Evolutionary conservation across 2,797 vertebrate species (phyloP).

Genomic region (Helostoma temminkii): DNA sequence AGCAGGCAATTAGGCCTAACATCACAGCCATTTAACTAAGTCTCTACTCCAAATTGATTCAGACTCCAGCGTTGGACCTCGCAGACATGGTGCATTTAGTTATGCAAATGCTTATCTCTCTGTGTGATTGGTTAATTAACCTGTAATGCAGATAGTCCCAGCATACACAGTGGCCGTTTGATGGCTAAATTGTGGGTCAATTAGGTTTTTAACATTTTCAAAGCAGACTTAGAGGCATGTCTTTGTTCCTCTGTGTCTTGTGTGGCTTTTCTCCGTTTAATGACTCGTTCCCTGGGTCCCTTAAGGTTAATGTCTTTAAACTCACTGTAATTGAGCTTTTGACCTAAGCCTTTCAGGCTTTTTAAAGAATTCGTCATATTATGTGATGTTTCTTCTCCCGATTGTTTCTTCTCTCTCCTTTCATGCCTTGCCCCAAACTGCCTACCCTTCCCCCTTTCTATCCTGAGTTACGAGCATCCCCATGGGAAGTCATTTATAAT

Average conservation of each 20-base stretch:
- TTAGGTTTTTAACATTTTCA: conserved; percentile 84
- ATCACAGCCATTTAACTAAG: conserved; percentile 84
- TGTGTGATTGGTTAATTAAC: conserved; percentile 88
- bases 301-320: conserved; percentile 84
- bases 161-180: conserved; percentile 77
- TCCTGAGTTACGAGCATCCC: conserved; percentile 73
- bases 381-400: conserved; percentile 69
- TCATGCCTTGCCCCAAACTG: conserved; percentile 42
- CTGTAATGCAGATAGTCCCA: conserved; percentile 81
- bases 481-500: conserved; percentile 81
- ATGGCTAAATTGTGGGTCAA: conserved; percentile 85
- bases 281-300: conserved; percentile 78
- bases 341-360: conserved; percentile 74
- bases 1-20: conserved; percentile 83
- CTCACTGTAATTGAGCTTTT: conserved; percentile 84
- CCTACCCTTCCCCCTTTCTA: conserved; percentile 31
- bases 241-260: conserved; percentile 77
- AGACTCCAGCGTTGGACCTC: conserved; percentile 80
- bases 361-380: conserved; percentile 63
- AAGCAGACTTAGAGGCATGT: conserved; percentile 71
- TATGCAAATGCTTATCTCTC: conserved; percentile 87
- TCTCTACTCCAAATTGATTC: conserved; percentile 84
- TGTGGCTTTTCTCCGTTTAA: conserved; percentile 77
- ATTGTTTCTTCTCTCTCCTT: conserved; percentile 59
- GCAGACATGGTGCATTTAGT: conserved; percentile 84